phyloP scores from a whole-genome alignment of 2,113 vertebrate species.

The Xyliphius kryptos region DNA sequence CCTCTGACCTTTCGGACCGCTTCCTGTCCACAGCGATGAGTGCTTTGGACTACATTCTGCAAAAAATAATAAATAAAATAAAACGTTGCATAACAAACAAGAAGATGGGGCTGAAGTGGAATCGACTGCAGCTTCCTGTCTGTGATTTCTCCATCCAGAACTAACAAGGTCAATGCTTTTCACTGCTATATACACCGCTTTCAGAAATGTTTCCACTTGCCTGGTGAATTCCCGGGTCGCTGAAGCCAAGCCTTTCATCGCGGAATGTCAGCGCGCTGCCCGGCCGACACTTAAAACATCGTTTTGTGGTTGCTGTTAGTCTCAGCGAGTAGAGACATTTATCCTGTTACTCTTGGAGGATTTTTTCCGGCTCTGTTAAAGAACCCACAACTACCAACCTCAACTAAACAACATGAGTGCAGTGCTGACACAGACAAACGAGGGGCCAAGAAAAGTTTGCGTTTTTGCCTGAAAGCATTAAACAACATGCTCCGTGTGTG shows the following conservation, averaged over 20 bases:
- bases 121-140: background rate
- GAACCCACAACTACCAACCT: constrained; percentile 10
- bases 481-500: background rate
- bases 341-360: constrained; percentile 14
- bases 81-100: constrained; percentile 17
- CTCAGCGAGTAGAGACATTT: constrained; percentile 8
- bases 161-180: constrained; percentile 1
- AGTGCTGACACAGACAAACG: constrained; percentile 5
- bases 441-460: background rate
- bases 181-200: background rate
- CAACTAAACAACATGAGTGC: too few relatives aligned
- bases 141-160: constrained; percentile 9
- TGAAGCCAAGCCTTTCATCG: constrained; percentile 20
- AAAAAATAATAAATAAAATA: constrained; percentile 35
- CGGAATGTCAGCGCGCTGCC: constrained; percentile 15
- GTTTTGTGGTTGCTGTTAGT: constrained; percentile 18
- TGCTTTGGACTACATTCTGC: constrained; percentile 23
- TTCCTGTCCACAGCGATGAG: background rate
- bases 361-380: too few relatives aligned
- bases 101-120: constrained; percentile 1
- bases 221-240: constrained; percentile 18
- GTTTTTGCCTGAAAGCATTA: constrained; percentile 4
- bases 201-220: constrained; percentile 23
- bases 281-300: constrained; percentile 22
- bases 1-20: constrained; percentile 32